Base-by-base conservation (phyloP, 2,888 invertebrate species). In the Myopa tessellatipennis region DNA sequence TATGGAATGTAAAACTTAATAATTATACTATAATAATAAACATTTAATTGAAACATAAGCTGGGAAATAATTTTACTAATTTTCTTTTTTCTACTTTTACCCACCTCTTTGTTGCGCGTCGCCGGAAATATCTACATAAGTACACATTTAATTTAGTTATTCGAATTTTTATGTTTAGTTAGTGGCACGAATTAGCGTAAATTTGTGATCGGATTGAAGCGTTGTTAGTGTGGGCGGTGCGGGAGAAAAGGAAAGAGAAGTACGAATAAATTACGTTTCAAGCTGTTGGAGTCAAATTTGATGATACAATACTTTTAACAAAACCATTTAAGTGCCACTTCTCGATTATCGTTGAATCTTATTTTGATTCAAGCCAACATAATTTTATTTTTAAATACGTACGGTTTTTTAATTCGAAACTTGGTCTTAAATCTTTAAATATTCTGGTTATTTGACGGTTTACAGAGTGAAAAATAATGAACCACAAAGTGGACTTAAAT, bases 101-200 rank as follows among this genome's bases (percentile, higher is more conserved):
- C 85, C 84, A 89, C 88, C 88, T 90, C 89, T 83, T 87, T 89
- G 83, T 87, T 89, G 73, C 90, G 89, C 83, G 89, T 90, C 78
- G 88, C 90, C 83, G 90, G 89, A 82, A 90, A 89, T 83, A 90
- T 90, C 89, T 90, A 85, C 79, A 81, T 68, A 40, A 40, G 2
- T 60, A 14, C 45, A 58, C 68, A 45, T 26, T 60, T 60, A 76
- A 36, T 72, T 79, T 78, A 45, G 72, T 70, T 61, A 77, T 78
- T 77, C 14, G 50, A 69, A 36, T 76, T 78, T 77, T 26, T 26
- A 26, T 34, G 52, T 74, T 55, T 14, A 52, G 55, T 55, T 55
- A 77, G 45, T 72, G 8, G 18, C 10, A 67, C 38, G 50, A 14
- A 26, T 60, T 75, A 58, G 67, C 74, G n/a, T n/a, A 34, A 16